phyloP scores from a whole-genome alignment of 2,113 vertebrate species.

The Rhinopomastus cyanomelas region DNA sequence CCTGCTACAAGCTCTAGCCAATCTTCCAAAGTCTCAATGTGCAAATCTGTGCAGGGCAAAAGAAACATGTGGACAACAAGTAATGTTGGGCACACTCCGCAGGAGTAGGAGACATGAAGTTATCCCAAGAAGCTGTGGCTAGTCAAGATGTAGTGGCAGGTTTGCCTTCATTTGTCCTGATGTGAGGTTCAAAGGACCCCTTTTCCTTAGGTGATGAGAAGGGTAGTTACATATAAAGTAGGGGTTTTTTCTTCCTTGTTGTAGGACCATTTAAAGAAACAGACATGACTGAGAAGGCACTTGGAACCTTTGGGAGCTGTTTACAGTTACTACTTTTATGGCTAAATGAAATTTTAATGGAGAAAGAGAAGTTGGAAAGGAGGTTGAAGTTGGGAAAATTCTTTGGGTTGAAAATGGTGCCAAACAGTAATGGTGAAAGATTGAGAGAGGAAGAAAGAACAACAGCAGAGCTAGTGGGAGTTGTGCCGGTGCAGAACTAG shows the following conservation, averaged over 20 bases:
- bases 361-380: neutral
- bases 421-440: neutral
- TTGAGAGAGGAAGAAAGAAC: neutral
- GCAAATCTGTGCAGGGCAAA: neutral
- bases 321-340: neutral
- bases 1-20: neutral
- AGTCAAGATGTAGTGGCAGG: neutral
- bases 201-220: neutral
- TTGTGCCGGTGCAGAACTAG: neutral
- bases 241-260: neutral
- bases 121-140: neutral
- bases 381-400: neutral
- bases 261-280: neutral
- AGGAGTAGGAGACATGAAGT: neutral
- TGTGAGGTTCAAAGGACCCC: neutral
- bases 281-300: neutral
- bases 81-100: neutral
- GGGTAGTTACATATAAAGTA: neutral
- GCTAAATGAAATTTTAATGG: neutral
- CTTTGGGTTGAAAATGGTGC: neutral
- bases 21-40: neutral
- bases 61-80: neutral
- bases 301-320: neutral
- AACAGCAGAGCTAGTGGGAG: neutral
- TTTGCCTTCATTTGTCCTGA: neutral